Percentiles rank a stretch among this genome's conserved stretches.
phyloP scores from a whole-genome alignment of 30 jellyfish, hydroid and myxozoan species.

The Cassiopea andromeda region DNA sequence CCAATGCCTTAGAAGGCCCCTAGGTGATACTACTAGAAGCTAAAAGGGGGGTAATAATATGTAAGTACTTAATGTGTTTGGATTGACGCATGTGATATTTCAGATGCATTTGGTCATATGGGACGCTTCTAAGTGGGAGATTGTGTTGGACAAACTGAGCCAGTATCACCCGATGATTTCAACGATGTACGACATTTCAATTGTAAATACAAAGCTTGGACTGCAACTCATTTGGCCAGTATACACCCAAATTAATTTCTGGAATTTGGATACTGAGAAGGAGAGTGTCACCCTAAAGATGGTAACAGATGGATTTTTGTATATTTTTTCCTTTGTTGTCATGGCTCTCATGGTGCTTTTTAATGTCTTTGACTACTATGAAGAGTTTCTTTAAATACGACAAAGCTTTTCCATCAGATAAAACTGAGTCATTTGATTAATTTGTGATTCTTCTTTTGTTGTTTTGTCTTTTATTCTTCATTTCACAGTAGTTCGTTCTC shows the following conservation, averaged over 20 bases:
- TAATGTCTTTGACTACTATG: too few species aligned
- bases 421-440: too few species aligned
- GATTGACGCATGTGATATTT: neutral
- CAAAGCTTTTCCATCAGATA: too few species aligned
- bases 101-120: slow-evolving; percentile 59
- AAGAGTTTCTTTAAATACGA: too few species aligned
- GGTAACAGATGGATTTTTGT: slow-evolving; percentile 26
- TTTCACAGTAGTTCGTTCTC: too few species aligned
- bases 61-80: neutral
- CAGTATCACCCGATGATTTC: slow-evolving; percentile 39
- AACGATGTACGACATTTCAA: slow-evolving; percentile 24
- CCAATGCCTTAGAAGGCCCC: too few species aligned
- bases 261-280: slow-evolving; percentile 79
- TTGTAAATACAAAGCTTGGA: slow-evolving; percentile 37
- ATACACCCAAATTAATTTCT: slow-evolving; percentile 64
- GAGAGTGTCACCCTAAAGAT: slow-evolving; percentile 70
- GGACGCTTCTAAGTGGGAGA: slow-evolving; percentile 73
- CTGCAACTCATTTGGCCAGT: slow-evolving; percentile 75
- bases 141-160: slow-evolving; percentile 38
- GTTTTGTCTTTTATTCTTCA: too few species aligned
- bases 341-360: too few species aligned
- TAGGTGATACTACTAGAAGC: too few species aligned
- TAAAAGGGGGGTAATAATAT: too few species aligned
- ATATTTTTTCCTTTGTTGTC: neutral
- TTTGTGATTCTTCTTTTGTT: too few species aligned